Evolutionary conservation across 2,797 vertebrate genomes (phyloP), one percentile per base, ranked within the genome.

Genomic region (Crenichthys baileyi): DNA sequence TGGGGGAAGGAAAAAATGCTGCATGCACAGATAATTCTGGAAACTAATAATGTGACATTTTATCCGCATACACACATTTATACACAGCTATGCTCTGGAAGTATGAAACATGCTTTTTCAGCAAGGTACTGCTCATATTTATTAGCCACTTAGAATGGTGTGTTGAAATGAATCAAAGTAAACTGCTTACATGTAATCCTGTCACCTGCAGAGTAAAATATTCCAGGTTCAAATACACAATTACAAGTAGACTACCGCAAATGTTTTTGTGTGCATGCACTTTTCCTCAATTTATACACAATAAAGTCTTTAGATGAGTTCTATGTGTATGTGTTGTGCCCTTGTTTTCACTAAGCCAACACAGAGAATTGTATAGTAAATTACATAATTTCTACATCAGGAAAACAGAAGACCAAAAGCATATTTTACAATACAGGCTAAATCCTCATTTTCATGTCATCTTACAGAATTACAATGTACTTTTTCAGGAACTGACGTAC

Each of bases 111-210:
- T 81, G 91, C 91, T 82, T 73, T 75, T 90, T 94, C 92, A 94
- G 92, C 93, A 88, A 90, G 88, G 87, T 74, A 41, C 81, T 75
- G 83, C 81, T 81, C 78, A 79, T 89, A 92, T 91, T 92, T 90
- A 92, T 94, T 93, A 90, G 84, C 79, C 84, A 87, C 84, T 88
- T 86, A 89, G 81, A 90, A 87, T n/a, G 79, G 79, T 77, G 84
- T 85, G 87, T 89, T 89, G 76, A 80, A 86, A 93, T 93, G 90
- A 92, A 93, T 91, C 92, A 92, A 88, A 89, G 83, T 83, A 93
- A 93, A 93, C 83, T 91, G 91, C 91, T 92, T 93, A 90, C 90
- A 90, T 73, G 60, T 88, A 90, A 88, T 87, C 78, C 85, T 92
- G 91, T 91, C 89, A 89, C 80, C 78, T 22, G 5, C 60, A 1